Evolutionary conservation across 2,888 invertebrate species (phyloP), one percentile per base, ranked within the genome.

Genomic region (Tuta absoluta): DNA sequence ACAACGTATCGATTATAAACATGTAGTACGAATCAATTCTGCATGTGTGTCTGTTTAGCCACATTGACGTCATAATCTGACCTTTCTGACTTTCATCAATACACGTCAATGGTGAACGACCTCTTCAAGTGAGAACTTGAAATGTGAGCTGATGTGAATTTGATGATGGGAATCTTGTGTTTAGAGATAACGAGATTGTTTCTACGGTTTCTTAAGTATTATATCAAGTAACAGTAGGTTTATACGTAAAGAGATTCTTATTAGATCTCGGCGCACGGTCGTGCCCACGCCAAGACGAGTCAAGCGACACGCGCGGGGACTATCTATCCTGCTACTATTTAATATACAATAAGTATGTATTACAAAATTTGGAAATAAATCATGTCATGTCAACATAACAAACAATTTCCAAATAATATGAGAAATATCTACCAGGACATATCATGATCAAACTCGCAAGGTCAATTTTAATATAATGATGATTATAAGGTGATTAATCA

Each of bases 101-200:
- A 19, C 33, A 56, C 51, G 51, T 53, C 51, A 53, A 12, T 23
- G 45, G 41, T 45, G 45, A 45, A 45, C 23, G 51, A 53, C 51
- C 51, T 51, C 21, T 23, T 21, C 23, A 53, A 53, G 33, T 2
- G 21, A 11, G 51, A 12, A 19, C 21, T 21, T 23, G 51, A 23
- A 53, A 53, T 53, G 8, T 19, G 51, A 53, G 23, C 51, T 53
- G 21, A 53, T 53, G 51, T 53, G 51, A 53, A 53, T 53, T 23
- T 53, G 51, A 53, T 53, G 51, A 53, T 14, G 23, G 23, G 21
- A 23, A 23, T 53, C 23, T 53, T 23, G 23, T 23, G 14, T 53
- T 24, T 21, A 14, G 51, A 14, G 17, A 23, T 53, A 24, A 23
- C 24, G 24, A 53, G 23, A 23, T 23, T 53, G 51, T 53, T 21